Percentiles rank a stretch among this genome's conserved stretches.
Conservation (phyloP, 2,888 invertebrate genomes). For the Eupithecia exiguata region DNA sequence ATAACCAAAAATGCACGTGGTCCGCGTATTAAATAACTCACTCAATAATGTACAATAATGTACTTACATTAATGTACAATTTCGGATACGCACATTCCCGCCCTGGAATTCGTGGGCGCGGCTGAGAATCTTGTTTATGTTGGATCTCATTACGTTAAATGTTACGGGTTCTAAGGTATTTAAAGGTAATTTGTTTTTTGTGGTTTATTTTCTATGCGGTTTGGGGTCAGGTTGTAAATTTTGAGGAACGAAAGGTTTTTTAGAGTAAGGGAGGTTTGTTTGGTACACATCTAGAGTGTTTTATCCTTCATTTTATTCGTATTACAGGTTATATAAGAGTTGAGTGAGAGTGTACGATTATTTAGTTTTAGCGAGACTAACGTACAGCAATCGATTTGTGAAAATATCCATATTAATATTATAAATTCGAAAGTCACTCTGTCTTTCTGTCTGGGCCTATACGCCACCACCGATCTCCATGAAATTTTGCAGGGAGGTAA, state of each 20-base stretch:
- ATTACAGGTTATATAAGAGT: not conserved
- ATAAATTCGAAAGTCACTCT: no score
- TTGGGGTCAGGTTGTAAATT: conserved; percentile 35
- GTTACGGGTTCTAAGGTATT: conserved; percentile 60
- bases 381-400: no score
- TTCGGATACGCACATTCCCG: conserved; percentile 44
- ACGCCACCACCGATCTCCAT: no score
- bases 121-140: conserved; percentile 64
- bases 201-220: conserved; percentile 26
- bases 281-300: not conserved
- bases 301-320: not conserved
- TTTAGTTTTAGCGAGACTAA: no score
- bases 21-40: conserved; percentile 80
- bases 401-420: no score
- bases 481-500: no score
- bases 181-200: conserved; percentile 53
- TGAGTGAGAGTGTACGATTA: no score
- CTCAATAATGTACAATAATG: conserved; percentile 57
- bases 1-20: conserved; percentile 83
- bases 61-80: conserved; percentile 14
- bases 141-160: conserved; percentile 76
- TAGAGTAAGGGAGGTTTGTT: not conserved
- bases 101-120: conserved; percentile 53
- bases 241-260: conserved; percentile 26
- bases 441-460: no score